Evolutionary conservation across 1,140 invertebrate genomes (phyloP).

Genomic region (Lepidotrigona ventralis): DNA sequence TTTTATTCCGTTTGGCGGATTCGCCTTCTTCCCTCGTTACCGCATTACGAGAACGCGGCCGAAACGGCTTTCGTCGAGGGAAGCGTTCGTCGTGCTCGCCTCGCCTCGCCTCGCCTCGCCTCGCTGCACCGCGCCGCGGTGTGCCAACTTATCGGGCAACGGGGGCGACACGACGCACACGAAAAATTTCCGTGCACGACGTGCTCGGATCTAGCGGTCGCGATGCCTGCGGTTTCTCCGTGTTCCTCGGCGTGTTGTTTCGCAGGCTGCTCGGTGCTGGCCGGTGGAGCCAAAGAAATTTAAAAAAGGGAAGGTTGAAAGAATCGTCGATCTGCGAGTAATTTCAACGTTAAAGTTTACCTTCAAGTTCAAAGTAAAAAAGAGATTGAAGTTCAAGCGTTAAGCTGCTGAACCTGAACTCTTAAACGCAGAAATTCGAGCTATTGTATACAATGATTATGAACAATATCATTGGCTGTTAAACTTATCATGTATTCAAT

Average conservation of each 20-base stretch:
- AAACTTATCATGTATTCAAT: no score
- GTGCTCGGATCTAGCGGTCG: neutral
- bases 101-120: neutral
- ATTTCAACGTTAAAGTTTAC: no score
- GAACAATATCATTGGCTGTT: no score
- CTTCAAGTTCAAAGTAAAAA: no score
- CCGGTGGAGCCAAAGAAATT: no score
- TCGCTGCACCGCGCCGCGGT: neutral
- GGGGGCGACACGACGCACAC: conserved; percentile 15
- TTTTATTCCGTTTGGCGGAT: neutral
- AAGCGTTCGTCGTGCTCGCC: neutral
- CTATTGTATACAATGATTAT: no score
- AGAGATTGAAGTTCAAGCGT: no score
- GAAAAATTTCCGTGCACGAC: conserved; percentile 55
- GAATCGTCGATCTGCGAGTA: no score
- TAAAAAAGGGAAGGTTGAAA: no score
- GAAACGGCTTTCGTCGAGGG: neutral
- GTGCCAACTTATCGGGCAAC: neutral
- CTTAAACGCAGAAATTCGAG: no score
- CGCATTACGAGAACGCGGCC: neutral
- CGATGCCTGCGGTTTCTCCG: conserved; percentile 75
- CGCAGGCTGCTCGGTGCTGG: conserved; percentile 24
- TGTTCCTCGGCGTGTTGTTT: conserved; percentile 57
- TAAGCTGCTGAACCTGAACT: no score
- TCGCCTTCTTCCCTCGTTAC: conserved; percentile 19